phyloP scores from a whole-genome alignment of 1,140 invertebrate genomes.

The Leguminivora glycinivorella region DNA sequence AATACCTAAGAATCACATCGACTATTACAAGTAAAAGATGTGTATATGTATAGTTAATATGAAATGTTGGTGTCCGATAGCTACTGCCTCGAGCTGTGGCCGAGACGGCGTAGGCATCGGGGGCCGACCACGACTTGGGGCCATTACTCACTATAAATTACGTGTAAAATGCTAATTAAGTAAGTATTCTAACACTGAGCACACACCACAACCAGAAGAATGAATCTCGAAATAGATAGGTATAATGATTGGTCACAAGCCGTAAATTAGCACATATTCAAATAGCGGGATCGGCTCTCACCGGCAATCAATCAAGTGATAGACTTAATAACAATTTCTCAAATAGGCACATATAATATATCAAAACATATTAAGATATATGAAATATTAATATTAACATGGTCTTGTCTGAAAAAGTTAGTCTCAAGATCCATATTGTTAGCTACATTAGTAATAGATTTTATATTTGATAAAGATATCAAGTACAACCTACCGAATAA shows the following conservation, averaged over 20 bases:
- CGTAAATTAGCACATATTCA: conserved; percentile 7
- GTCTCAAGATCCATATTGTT: conserved; percentile 9
- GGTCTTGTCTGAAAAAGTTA: conserved; percentile 11
- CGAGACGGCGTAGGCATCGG: not conserved
- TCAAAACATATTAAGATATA: conserved; percentile 19
- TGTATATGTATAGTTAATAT: conserved; percentile 38
- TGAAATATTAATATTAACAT: conserved; percentile 16
- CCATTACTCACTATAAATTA: conserved; percentile 20
- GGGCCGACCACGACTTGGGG: conserved; percentile 28
- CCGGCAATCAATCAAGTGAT: not conserved
- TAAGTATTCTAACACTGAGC: conserved; percentile 53
- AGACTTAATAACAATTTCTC: conserved; percentile 33
- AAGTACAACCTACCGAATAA: conserved; percentile 21
- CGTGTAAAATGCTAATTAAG: conserved; percentile 41
- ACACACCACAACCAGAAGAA: conserved; percentile 64
- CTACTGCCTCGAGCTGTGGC: not conserved
- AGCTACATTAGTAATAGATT: conserved; percentile 27
- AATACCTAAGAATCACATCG: conserved; percentile 48
- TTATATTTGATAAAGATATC: conserved; percentile 19
- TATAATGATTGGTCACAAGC: conserved; percentile 13
- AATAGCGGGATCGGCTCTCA: not conserved
- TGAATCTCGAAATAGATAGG: conserved; percentile 30
- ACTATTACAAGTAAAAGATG: conserved; percentile 44
- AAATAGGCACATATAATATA: conserved; percentile 31
- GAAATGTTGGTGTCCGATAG: not conserved